Conservation (phyloP, 1,140 invertebrate genomes). For the Prorops nasuta region DNA sequence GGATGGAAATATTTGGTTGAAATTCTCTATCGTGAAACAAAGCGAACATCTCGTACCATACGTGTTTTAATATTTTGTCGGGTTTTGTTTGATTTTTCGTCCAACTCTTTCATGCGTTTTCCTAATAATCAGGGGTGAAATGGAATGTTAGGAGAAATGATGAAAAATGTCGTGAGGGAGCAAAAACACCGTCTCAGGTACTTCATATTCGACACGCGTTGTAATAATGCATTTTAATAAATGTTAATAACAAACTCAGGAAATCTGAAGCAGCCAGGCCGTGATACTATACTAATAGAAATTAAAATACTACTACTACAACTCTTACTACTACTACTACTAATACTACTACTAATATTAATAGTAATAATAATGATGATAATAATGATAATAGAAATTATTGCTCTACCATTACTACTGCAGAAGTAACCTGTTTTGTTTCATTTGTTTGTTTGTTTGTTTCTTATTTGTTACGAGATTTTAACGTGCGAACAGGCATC, state of each 20-base stretch:
- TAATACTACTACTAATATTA: constrained; percentile 1
- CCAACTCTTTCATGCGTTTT: no score
- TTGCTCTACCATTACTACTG: not conserved
- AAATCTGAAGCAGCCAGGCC: constrained; percentile 57
- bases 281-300: constrained; percentile 54
- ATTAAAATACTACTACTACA: constrained; percentile 31
- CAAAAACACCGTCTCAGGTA: constrained; percentile 43
- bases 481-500: constrained; percentile 28
- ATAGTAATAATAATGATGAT: no score
- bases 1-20: no score
- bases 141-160: no score
- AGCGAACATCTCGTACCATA: no score
- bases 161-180: no score
- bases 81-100: no score
- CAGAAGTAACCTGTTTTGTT: constrained; percentile 28
- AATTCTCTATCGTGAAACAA: no score
- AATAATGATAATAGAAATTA: no score
- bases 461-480: constrained; percentile 49
- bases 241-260: constrained; percentile 55
- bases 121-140: no score
- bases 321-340: constrained; percentile 13
- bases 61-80: no score
- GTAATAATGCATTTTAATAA: constrained; percentile 41
- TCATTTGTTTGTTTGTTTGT: constrained; percentile 46
- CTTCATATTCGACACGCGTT: constrained; percentile 31